A percentile compares a stretch with the other conserved stretches of the same genome.
phyloP scores from a whole-genome alignment of 2,797 vertebrate genomes.

The Enteromius unitaeniatus region DNA sequence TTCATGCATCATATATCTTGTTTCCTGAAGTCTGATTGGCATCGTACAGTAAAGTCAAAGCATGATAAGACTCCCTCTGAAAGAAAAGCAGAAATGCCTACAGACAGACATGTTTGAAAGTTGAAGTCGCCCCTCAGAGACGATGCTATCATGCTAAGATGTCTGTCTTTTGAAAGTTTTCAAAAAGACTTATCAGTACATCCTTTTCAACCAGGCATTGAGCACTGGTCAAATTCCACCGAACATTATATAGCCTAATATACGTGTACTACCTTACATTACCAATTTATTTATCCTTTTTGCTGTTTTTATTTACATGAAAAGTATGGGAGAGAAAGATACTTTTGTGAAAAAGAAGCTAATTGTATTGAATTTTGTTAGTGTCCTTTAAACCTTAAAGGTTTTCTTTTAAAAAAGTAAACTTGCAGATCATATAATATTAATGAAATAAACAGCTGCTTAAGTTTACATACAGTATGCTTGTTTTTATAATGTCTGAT shows the following conservation, averaged over 20 bases:
- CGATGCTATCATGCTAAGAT: constrained; percentile 35
- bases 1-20: background rate
- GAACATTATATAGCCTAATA: background rate
- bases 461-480: background rate
- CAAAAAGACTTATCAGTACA: background rate
- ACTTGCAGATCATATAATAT: background rate
- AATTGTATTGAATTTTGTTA: background rate
- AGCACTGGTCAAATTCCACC: background rate
- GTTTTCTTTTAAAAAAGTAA: background rate
- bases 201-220: background rate
- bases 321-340: background rate
- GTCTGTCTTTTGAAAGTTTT: constrained; percentile 29
- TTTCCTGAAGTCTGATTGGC: constrained; percentile 1
- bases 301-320: background rate
- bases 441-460: background rate
- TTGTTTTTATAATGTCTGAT: background rate
- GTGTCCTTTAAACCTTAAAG: background rate
- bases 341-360: background rate
- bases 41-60: constrained; percentile 2
- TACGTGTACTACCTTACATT: background rate
- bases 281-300: background rate
- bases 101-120: constrained; percentile 13
- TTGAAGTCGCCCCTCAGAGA: constrained; percentile 5
- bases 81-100: background rate
- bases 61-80: constrained; percentile 11